A percentile compares a stretch with the other conserved stretches of the same genome.
Evolutionary conservation across 1,140 invertebrate species (phyloP).

Genomic region (Telenomus remus): DNA sequence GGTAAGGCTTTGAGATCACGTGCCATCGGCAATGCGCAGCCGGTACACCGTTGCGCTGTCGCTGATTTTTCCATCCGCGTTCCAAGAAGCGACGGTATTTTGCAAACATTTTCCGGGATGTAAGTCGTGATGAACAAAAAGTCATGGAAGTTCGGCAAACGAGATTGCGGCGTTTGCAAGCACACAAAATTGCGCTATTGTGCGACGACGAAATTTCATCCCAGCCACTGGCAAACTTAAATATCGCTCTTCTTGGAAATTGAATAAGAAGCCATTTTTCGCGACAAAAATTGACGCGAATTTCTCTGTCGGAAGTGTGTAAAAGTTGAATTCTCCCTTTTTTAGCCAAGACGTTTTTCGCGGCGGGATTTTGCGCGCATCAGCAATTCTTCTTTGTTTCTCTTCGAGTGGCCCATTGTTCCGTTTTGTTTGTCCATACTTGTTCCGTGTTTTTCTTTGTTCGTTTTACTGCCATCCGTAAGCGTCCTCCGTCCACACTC

Average conservation of each 20-base stretch:
- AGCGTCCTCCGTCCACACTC: constrained; percentile 17
- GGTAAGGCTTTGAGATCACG: constrained; percentile 3
- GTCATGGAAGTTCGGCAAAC: constrained; percentile 8
- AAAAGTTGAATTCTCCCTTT: background rate
- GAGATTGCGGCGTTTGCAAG: constrained; percentile 14
- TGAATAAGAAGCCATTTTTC: background rate
- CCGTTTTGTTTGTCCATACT: constrained; percentile 8
- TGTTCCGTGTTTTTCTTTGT: background rate
- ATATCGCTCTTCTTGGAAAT: background rate
- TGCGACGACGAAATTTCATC: constrained; percentile 4
- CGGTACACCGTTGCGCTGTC: constrained; percentile 26
- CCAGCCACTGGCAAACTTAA: constrained; percentile 2
- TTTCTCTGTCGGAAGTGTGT: background rate
- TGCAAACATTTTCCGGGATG: constrained; percentile 12
- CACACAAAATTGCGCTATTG: constrained; percentile 10
- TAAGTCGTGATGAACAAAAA: constrained; percentile 4
- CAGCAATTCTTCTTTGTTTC: constrained; percentile 20
- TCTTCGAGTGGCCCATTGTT: constrained; percentile 2
- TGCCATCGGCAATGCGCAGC: constrained; percentile 12
- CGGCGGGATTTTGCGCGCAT: constrained; percentile 5
- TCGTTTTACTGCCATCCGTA: constrained; percentile 24
- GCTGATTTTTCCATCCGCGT: constrained; percentile 7
- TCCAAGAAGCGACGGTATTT: constrained; percentile 5
- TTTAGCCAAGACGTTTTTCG: background rate
- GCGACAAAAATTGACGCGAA: background rate